These are phyloP conservation scores for Motacilla tschutschensis DNA, from an alignment of 2,113 vertebrate genomes.

Conservation along the genomic window DNA sequence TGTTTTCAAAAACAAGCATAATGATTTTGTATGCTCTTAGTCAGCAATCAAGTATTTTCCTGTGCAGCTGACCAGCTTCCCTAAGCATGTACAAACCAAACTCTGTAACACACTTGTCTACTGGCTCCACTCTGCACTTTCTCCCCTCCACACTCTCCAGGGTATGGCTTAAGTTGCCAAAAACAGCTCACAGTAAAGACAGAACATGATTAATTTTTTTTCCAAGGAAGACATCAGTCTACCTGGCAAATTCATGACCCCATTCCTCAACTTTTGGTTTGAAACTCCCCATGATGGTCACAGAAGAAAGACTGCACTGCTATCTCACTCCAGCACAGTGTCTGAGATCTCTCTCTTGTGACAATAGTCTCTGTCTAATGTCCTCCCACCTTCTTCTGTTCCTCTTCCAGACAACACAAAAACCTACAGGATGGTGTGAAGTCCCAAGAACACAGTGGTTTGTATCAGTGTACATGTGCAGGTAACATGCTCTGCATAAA, in stretches of 20 bases:
- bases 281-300: neutral
- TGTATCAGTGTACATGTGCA: accelerated
- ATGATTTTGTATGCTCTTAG: neutral
- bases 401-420: neutral
- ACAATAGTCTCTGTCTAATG: neutral
- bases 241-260: neutral
- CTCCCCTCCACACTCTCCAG: neutral
- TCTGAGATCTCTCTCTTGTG: neutral
- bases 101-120: neutral
- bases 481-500: accelerated
- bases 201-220: neutral
- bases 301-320: neutral
- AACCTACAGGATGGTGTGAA: neutral
- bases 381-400: neutral
- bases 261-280: neutral
- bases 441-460: neutral
- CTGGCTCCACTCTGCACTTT: neutral
- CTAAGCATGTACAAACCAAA: neutral
- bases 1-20: neutral
- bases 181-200: neutral
- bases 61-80: neutral
- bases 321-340: neutral
- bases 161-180: neutral
- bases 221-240: neutral
- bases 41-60: neutral